phyloP scores from a whole-genome alignment of 2,797 vertebrate species.

The Miichthys miiuy region DNA sequence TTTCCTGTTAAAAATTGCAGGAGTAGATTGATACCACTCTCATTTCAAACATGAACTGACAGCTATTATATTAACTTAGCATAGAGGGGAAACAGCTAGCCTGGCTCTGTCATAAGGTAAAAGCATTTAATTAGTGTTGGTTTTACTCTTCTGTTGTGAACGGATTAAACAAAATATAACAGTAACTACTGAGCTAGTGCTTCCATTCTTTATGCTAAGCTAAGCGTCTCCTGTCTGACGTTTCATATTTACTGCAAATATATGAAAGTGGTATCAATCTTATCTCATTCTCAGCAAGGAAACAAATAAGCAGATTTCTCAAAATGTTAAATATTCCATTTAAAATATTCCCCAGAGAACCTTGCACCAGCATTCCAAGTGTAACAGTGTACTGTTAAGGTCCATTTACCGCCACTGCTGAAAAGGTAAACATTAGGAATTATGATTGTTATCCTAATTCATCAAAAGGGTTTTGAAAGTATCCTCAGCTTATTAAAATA shows the following conservation, averaged over 20 bases:
- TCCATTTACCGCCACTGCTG: slow-evolving; percentile 6
- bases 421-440: slow-evolving; percentile 15
- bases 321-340: not conserved
- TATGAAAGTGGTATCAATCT: not conserved
- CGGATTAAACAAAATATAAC: not conserved
- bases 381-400: not conserved
- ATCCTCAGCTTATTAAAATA: slow-evolving; percentile 74
- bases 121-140: not conserved
- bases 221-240: not conserved
- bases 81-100: too few species aligned
- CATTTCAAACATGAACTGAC: not conserved
- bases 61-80: too few species aligned
- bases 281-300: not conserved
- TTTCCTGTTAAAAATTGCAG: not conserved
- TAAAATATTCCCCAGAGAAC: not conserved
- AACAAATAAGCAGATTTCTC: not conserved
- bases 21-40: not conserved
- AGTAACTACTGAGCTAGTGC: not conserved
- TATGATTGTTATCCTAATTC: not conserved
- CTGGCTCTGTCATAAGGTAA: not conserved
- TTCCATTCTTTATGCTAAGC: slow-evolving; percentile 5
- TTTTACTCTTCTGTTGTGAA: not conserved
- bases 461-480: slow-evolving; percentile 19
- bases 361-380: not conserved
- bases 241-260: not conserved